Conservation (phyloP, 2,113 vertebrate species). For the Myanophis thanlyinensis region DNA sequence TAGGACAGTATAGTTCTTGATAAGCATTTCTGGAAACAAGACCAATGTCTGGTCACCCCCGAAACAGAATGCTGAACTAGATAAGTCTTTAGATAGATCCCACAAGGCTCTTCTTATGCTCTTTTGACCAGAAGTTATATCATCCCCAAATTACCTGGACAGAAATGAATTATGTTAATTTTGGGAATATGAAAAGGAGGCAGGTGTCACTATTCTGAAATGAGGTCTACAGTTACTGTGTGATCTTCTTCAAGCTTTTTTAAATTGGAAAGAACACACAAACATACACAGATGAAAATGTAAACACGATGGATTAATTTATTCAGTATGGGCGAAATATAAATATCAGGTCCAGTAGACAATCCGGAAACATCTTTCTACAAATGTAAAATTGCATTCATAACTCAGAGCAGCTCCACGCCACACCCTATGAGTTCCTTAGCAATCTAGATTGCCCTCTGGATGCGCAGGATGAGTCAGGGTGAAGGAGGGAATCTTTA, state of each 20-base stretch:
- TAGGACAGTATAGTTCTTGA: not conserved
- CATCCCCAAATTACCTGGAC: not conserved
- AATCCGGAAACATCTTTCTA: not conserved
- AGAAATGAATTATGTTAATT: not conserved
- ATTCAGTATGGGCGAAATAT: not conserved
- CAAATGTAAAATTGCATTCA: not conserved
- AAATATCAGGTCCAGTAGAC: not conserved
- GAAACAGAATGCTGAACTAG: not conserved
- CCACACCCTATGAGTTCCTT: not conserved
- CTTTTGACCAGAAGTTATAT: not conserved
- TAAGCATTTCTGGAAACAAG: not conserved
- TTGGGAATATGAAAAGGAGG: not conserved
- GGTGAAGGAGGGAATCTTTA: not conserved
- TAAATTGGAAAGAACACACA: not conserved
- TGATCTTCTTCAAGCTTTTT: not conserved
- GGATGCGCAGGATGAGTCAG: not conserved
- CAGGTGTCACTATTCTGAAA: not conserved
- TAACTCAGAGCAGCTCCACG: not conserved
- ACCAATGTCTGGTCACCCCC: not conserved
- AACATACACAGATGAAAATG: not conserved
- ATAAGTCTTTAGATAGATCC: not conserved
- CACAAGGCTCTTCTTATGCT: not conserved
- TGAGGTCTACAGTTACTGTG: not conserved
- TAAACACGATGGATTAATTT: not conserved
- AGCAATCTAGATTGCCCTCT: not conserved